Conservation (phyloP, 1,140 invertebrate genomes). For the Potamilus streckersoni region DNA sequence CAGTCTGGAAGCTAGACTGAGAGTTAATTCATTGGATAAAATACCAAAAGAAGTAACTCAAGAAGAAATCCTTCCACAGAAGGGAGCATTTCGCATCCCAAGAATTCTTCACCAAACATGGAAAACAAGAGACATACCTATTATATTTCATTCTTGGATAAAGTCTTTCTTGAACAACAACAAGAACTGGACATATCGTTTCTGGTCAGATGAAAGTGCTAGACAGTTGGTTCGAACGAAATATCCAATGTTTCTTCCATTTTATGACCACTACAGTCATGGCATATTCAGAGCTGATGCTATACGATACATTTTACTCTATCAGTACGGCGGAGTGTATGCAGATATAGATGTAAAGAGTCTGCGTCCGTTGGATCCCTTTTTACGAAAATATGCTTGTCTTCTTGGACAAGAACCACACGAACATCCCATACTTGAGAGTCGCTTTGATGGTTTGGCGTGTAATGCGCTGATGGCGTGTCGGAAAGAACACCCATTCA, state of each 20-base stretch:
- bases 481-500: slow-evolving; percentile 49
- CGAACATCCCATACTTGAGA: slow-evolving; percentile 47
- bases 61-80: slow-evolving; percentile 18
- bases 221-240: slow-evolving; percentile 41
- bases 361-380: slow-evolving; percentile 37
- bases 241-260: slow-evolving; percentile 42
- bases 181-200: slow-evolving; percentile 58
- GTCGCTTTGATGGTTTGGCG: slow-evolving; percentile 39
- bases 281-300: slow-evolving; percentile 53
- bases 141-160: slow-evolving; percentile 39
- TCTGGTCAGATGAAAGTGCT: slow-evolving; percentile 57
- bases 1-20: no score
- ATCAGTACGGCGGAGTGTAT: slow-evolving; percentile 57
- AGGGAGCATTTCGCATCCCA: slow-evolving; percentile 37
- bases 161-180: slow-evolving; percentile 48
- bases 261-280: slow-evolving; percentile 48
- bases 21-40: no score
- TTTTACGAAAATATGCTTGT: slow-evolving; percentile 44
- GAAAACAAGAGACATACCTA: slow-evolving; percentile 47
- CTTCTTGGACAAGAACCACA: slow-evolving; percentile 55
- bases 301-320: slow-evolving; percentile 53
- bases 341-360: slow-evolving; percentile 55
- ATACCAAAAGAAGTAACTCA: no score
- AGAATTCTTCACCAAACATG: slow-evolving; percentile 61
- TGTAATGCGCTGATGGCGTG: slow-evolving; percentile 59